Conservation (phyloP, 2,888 invertebrate genomes). For the Callosobruchus maculatus region DNA sequence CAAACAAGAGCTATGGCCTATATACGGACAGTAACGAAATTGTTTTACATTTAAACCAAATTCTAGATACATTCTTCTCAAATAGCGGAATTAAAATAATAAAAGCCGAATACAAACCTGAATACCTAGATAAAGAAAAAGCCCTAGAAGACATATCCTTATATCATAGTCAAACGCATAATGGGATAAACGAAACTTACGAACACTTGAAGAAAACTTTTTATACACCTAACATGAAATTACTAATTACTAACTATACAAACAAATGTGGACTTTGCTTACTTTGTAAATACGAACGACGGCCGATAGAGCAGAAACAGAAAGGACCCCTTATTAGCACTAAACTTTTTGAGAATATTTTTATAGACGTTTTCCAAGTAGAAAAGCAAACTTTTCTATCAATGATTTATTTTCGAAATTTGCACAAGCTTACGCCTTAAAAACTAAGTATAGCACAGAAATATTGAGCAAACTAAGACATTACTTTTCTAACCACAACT, state of each 20-base stretch:
- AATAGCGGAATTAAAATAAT: background rate
- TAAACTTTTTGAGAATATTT: constrained; percentile 6
- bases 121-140: background rate
- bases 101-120: background rate
- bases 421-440: constrained; percentile 15
- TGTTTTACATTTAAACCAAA: background rate
- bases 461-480: constrained; percentile 16
- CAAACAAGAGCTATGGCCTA: background rate
- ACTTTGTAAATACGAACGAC: constrained; percentile 20
- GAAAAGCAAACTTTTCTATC: constrained; percentile 8
- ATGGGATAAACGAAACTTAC: background rate
- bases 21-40: background rate
- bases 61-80: background rate
- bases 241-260: constrained; percentile 2
- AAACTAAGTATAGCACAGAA: constrained; percentile 6
- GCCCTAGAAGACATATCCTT: background rate
- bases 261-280: constrained; percentile 19
- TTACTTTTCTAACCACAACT: constrained; percentile 16
- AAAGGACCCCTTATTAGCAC: constrained; percentile 15
- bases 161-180: background rate
- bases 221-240: background rate
- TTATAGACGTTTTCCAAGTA: background rate
- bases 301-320: constrained; percentile 12
- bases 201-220: background rate
- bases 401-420: constrained; percentile 11